phyloP scores from a whole-genome alignment of 2,888 invertebrate genomes.

The Tenthredo mesomela region DNA sequence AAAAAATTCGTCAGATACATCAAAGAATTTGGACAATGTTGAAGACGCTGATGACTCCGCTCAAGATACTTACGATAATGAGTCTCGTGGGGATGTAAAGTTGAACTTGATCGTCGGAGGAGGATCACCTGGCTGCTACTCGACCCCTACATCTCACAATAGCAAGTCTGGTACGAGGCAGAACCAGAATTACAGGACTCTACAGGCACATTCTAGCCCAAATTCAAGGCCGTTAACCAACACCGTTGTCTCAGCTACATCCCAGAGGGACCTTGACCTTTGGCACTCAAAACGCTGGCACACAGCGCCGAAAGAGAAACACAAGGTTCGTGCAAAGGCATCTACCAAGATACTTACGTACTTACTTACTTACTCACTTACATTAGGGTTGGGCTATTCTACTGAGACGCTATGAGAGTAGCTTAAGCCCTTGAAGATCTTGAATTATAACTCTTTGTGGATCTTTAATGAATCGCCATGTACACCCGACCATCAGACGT shows the following conservation, averaged over 20 bases:
- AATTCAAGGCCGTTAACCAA: slow-evolving; percentile 74
- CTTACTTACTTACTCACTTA: background rate
- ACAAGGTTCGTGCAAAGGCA: slow-evolving; percentile 76
- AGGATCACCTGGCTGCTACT: slow-evolving; percentile 1
- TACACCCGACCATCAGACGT: background rate
- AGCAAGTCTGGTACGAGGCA: slow-evolving; percentile 60
- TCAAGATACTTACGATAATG: slow-evolving; percentile 12
- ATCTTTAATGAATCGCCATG: slow-evolving; percentile 16
- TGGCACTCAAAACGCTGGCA: slow-evolving; percentile 80
- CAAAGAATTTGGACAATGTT: slow-evolving; percentile 55
- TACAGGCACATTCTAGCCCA: slow-evolving; percentile 70
- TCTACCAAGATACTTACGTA: background rate
- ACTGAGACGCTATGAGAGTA: background rate
- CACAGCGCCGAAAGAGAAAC: slow-evolving; percentile 82
- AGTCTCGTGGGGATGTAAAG: slow-evolving; percentile 11
- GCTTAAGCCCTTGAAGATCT: background rate
- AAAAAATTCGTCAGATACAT: slow-evolving; percentile 48
- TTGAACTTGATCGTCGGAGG: slow-evolving; percentile 37
- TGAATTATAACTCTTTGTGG: slow-evolving; percentile 9
- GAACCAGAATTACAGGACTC: slow-evolving; percentile 72
- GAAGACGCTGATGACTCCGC: slow-evolving; percentile 51
- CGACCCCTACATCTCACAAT: slow-evolving; percentile 19
- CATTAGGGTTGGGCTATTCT: background rate
- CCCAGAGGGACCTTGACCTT: slow-evolving; percentile 76
- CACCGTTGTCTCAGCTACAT: slow-evolving; percentile 68